Percentiles rank a stretch among this genome's conserved stretches.
phyloP scores from a whole-genome alignment of 2,113 vertebrate genomes.

The Spea multiplicata region DNA sequence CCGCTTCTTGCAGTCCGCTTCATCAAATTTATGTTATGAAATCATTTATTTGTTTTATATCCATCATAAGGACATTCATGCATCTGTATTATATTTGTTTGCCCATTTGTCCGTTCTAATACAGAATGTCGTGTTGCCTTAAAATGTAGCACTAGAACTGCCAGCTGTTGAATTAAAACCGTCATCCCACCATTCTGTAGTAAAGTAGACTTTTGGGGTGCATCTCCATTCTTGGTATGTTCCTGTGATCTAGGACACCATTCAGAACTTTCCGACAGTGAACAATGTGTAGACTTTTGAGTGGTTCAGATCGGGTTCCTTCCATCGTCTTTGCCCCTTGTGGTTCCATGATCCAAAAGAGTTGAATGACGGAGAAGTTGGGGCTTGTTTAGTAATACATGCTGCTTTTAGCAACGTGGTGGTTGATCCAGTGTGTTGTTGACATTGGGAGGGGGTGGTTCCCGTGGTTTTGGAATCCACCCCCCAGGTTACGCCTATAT shows the following conservation, averaged over 20 bases:
- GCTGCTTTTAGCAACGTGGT: conserved; percentile 35
- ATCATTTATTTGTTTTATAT: too few relatives aligned
- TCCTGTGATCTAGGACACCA: background rate
- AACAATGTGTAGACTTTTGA: too few relatives aligned
- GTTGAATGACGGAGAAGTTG: background rate
- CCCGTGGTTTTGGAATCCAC: conserved; percentile 24
- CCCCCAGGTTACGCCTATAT: conserved; percentile 34
- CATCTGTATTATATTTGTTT: too few relatives aligned
- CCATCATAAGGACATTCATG: too few relatives aligned
- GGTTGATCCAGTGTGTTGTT: conserved; percentile 13
- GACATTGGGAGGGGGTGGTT: conserved; percentile 33
- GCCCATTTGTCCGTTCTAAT: too few relatives aligned
- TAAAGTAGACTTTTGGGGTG: background rate
- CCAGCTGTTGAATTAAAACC: too few relatives aligned
- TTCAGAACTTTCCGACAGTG: too few relatives aligned
- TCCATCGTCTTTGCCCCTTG: background rate
- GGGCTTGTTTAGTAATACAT: background rate
- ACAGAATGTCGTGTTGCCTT: too few relatives aligned
- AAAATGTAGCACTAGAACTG: too few relatives aligned
- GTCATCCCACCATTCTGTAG: too few relatives aligned
- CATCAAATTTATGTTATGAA: too few relatives aligned
- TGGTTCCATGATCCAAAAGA: conserved; percentile 12
- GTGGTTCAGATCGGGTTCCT: background rate
- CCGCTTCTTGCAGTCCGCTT: too few relatives aligned
- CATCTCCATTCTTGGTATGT: background rate